Evolutionary conservation across 2,888 invertebrate genomes (phyloP).

Genomic region (Mongoloraphidia duomilia): DNA sequence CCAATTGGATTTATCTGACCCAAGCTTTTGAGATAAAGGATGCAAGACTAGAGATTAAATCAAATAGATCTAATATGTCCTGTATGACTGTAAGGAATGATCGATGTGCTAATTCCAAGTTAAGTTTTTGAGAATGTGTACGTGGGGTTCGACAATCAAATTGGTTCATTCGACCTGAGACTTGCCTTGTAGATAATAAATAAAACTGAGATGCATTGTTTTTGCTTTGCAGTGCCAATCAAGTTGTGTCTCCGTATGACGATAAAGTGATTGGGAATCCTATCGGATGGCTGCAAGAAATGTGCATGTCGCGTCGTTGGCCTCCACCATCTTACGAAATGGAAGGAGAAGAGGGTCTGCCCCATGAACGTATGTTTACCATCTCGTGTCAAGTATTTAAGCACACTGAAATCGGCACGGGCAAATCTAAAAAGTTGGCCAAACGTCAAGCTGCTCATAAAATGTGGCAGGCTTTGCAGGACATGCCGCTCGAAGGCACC

Average conservation of each 20-base stretch:
- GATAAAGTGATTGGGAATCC: constrained; percentile 85
- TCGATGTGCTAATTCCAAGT: too few relatives aligned
- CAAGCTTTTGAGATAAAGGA: too few relatives aligned
- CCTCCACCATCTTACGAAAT: constrained; percentile 90
- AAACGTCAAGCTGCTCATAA: constrained; percentile 92
- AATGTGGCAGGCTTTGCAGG: constrained; percentile 79
- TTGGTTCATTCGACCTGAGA: too few relatives aligned
- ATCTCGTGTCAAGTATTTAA: constrained; percentile 81
- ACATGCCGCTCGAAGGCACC: constrained; percentile 55
- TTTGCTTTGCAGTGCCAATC: constrained; percentile 22
- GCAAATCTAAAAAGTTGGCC: constrained; percentile 91
- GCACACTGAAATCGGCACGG: constrained; percentile 71
- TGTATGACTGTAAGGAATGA: too few relatives aligned
- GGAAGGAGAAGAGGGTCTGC: constrained; percentile 73
- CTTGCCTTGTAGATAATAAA: too few relatives aligned
- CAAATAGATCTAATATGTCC: too few relatives aligned
- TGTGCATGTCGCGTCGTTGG: constrained; percentile 93
- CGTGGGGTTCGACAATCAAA: too few relatives aligned
- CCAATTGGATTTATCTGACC: too few relatives aligned
- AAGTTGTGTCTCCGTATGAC: constrained; percentile 47
- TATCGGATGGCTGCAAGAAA: constrained; percentile 87
- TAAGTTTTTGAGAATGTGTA: too few relatives aligned
- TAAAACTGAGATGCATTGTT: too few relatives aligned
- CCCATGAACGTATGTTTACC: constrained; percentile 88
- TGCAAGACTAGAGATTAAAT: too few relatives aligned